Percentiles rank a stretch among this genome's conserved stretches.
Conservation (phyloP, 2,888 invertebrate genomes). For the Brenthis daphne region DNA sequence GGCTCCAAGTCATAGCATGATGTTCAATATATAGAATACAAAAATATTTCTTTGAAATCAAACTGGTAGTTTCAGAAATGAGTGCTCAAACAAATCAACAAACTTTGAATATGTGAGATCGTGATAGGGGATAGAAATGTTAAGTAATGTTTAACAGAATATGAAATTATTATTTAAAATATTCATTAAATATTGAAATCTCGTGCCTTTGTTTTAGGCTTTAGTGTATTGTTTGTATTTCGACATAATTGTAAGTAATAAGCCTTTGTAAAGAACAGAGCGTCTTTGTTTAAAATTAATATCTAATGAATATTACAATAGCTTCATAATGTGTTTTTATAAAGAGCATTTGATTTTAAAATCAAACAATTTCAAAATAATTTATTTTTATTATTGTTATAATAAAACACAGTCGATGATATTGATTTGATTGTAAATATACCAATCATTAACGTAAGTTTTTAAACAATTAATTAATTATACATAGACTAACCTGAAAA, state of each 20-base stretch:
- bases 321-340: not conserved
- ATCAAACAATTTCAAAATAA: not conserved
- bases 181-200: not conserved
- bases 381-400: not conserved
- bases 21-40: too few species aligned
- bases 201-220: conserved; percentile 4
- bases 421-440: too few species aligned
- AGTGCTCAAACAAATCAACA: too few species aligned
- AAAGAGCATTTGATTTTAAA: not conserved
- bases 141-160: too few species aligned
- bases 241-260: not conserved
- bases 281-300: conserved; percentile 10
- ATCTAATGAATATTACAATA: conserved; percentile 18
- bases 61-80: too few species aligned
- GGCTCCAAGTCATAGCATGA: too few species aligned
- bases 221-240: conserved; percentile 18
- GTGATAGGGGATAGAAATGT: too few species aligned
- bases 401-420: too few species aligned
- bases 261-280: conserved; percentile 1
- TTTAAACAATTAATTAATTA: not conserved
- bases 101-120: too few species aligned
- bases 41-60: too few species aligned
- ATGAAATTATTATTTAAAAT: not conserved
- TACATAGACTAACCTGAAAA: conserved; percentile 81
- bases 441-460: too few species aligned